phyloP scores from a whole-genome alignment of 2,113 vertebrate species.

The Rhinichthys klamathensis region DNA sequence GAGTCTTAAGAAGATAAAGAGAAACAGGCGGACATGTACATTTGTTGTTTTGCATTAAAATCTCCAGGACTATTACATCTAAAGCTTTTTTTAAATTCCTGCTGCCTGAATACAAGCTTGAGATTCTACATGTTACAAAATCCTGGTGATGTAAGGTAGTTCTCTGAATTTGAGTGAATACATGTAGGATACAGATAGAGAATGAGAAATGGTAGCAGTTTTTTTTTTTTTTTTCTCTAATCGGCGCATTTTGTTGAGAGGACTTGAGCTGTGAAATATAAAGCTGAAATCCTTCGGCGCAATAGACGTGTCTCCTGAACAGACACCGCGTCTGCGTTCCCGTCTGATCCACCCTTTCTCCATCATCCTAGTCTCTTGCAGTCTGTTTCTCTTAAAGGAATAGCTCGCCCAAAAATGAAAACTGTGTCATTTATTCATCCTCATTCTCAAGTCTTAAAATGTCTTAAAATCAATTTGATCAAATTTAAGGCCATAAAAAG shows the following conservation, averaged over 20 bases:
- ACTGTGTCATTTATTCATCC: neutral
- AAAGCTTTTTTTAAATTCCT: constrained; percentile 27
- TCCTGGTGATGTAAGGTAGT: neutral
- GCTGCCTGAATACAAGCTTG: neutral
- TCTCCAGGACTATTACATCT: constrained; percentile 26
- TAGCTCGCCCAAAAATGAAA: neutral
- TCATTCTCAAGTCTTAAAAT: too few species aligned
- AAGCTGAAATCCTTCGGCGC: neutral
- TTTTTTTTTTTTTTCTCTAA: neutral
- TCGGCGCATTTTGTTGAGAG: constrained; percentile 2
- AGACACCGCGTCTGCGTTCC: neutral
- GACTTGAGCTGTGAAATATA: neutral
- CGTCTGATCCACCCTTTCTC: neutral
- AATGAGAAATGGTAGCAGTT: neutral
- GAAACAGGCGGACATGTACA: constrained; percentile 19
- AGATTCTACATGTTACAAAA: neutral
- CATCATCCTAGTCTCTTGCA: constrained; percentile 9
- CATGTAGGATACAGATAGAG: neutral
- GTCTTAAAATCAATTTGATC: too few species aligned
- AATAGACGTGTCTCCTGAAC: neutral
- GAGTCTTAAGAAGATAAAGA: constrained; percentile 44
- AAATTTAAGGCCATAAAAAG: too few species aligned
- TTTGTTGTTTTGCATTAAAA: constrained; percentile 41
- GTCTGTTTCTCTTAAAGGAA: constrained; percentile 14
- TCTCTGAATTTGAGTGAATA: constrained; percentile 10